phyloP scores from a whole-genome alignment of 2,113 vertebrate species.

The Coreoperca whiteheadi region DNA sequence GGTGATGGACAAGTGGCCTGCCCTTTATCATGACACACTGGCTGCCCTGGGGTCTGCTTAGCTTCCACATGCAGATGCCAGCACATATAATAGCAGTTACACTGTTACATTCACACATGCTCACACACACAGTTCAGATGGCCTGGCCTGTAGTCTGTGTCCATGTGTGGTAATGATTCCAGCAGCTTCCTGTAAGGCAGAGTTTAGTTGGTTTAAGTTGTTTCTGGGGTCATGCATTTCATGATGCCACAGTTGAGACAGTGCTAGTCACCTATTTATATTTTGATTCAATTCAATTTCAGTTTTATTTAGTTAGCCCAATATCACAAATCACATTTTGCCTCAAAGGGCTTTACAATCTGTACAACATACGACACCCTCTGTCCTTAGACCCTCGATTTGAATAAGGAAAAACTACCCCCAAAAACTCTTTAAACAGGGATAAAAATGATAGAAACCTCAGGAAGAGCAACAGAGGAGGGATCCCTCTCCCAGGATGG shows the following conservation, averaged over 20 bases:
- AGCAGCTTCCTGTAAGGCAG: slow-evolving; percentile 2
- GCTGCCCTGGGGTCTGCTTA: slow-evolving; percentile 3
- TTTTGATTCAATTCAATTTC: no score
- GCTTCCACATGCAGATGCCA: slow-evolving; percentile 5
- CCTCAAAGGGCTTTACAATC: no score
- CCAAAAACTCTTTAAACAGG: no score
- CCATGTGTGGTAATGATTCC: slow-evolving; percentile 19
- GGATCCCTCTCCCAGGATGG: no score
- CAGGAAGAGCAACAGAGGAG: no score
- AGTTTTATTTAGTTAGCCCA: no score
- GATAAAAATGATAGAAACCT: no score
- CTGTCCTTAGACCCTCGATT: no score
- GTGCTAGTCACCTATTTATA: slow-evolving; percentile 15
- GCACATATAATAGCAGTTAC: neutral
- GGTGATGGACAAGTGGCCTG: slow-evolving; percentile 21
- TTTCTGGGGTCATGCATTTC: neutral
- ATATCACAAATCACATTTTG: no score
- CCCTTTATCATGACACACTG: slow-evolving; percentile 22
- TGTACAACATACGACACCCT: no score
- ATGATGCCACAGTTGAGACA: neutral
- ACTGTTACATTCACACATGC: neutral
- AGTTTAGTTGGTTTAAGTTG: neutral
- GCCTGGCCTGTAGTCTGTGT: neutral
- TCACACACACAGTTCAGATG: neutral
- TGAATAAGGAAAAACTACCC: no score